These are phyloP conservation scores for Gonatopus flavifemur DNA, from an alignment of 1,140 invertebrate species.

Conservation along the genomic window DNA sequence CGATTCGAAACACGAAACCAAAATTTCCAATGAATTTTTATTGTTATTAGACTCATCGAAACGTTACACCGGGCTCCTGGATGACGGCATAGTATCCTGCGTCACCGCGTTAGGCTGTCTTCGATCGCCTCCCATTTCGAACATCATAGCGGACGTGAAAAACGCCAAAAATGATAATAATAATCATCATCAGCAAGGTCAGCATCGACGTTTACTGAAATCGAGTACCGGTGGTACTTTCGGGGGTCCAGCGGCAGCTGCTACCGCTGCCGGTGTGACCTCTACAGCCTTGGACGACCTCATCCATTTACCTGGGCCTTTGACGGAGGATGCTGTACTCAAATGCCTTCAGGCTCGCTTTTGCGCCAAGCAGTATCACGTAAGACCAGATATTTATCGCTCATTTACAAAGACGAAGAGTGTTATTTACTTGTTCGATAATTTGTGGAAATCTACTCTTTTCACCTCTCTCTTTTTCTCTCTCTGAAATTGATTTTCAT, in stretches of 20 bases:
- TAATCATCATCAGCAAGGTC: slow-evolving; percentile 28
- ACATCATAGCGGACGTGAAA: slow-evolving; percentile 49
- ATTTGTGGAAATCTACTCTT: too few relatives aligned
- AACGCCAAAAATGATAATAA: slow-evolving; percentile 38
- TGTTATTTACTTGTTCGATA: too few relatives aligned
- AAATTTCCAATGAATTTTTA: too few relatives aligned
- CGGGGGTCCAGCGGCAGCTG: slow-evolving; percentile 7
- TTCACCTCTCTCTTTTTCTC: too few relatives aligned
- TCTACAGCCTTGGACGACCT: slow-evolving; percentile 76
- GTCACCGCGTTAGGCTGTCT: slow-evolving; percentile 49
- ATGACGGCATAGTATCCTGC: slow-evolving; percentile 53
- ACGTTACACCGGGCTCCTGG: slow-evolving; percentile 39
- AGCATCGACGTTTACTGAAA: slow-evolving; percentile 45
- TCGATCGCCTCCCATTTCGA: slow-evolving; percentile 47
- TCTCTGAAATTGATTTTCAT: too few relatives aligned
- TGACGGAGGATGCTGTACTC: slow-evolving; percentile 91
- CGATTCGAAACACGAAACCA: too few relatives aligned
- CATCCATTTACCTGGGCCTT: slow-evolving; percentile 86
- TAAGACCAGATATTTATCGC: slow-evolving; percentile 65
- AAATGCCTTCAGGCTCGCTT: slow-evolving; percentile 88
- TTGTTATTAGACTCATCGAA: slow-evolving; percentile 45
- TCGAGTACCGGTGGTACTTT: slow-evolving; percentile 13
- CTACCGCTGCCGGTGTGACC: slow-evolving; percentile 13
- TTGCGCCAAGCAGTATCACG: slow-evolving; percentile 82
- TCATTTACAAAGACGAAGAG: too few relatives aligned